Conservation (phyloP, 2,797 vertebrate genomes). For the Columba guinea region DNA sequence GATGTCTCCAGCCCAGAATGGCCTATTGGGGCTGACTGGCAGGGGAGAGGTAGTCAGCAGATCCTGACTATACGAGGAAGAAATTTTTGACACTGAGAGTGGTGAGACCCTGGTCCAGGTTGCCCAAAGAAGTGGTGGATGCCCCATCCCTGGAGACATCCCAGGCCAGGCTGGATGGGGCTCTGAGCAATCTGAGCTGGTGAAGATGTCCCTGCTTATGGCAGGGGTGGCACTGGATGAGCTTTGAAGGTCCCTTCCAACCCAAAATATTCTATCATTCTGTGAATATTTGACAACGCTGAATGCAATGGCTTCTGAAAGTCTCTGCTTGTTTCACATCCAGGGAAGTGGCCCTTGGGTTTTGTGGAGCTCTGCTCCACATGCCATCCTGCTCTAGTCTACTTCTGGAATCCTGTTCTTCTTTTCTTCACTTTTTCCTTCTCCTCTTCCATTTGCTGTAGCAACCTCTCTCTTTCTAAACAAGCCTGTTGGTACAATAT, state of each 20-base stretch:
- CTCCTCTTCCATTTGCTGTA: conserved; percentile 11
- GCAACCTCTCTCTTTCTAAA: conserved; percentile 4
- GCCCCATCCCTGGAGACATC: no score
- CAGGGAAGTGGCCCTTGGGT: background rate
- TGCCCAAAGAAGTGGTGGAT: no score
- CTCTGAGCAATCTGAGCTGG: no score
- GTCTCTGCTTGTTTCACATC: background rate
- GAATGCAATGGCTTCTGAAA: background rate
- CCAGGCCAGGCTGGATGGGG: no score
- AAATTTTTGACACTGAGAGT: no score
- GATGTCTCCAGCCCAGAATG: background rate
- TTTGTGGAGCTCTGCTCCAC: background rate
- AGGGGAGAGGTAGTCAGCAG: background rate
- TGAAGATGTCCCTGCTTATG: no score
- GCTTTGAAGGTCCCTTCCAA: no score
- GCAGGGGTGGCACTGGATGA: no score
- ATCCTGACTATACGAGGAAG: background rate
- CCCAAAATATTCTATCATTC: no score
- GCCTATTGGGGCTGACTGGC: background rate
- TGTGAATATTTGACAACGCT: no score
- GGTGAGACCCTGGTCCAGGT: no score
- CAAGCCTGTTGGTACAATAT: background rate
- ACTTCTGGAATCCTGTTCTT: background rate
- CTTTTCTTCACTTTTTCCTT: background rate
- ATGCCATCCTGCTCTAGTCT: background rate